Percentiles rank a stretch among this genome's conserved stretches.
Conservation (phyloP, 2,888 invertebrate genomes). For the Allolobophora icterica region DNA sequence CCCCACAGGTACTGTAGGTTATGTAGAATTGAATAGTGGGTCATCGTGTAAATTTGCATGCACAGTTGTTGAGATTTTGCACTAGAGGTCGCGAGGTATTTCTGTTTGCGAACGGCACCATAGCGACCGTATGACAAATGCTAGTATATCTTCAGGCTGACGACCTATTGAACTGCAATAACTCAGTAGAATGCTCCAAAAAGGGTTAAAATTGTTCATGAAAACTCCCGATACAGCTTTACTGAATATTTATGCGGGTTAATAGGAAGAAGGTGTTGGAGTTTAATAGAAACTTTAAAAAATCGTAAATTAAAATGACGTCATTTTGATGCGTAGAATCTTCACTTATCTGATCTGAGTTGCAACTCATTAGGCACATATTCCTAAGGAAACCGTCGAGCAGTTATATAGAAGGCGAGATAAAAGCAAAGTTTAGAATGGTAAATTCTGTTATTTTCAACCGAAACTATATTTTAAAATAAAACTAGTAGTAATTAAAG, state of each 20-base stretch:
- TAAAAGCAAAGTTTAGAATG: constrained; percentile 2
- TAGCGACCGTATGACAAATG: background rate
- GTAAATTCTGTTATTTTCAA: background rate
- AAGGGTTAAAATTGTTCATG: no score
- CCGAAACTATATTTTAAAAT: background rate
- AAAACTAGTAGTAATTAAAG: background rate
- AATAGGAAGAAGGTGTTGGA: no score
- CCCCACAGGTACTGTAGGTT: no score
- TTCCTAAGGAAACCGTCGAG: background rate
- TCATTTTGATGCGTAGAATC: background rate
- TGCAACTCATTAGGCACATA: background rate
- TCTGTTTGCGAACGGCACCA: background rate
- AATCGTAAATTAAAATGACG: background rate
- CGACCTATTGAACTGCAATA: background rate
- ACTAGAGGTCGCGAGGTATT: background rate
- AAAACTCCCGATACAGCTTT: no score
- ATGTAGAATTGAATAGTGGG: no score
- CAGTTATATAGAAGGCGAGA: background rate
- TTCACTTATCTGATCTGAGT: background rate
- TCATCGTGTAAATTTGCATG: background rate
- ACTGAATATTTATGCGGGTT: no score
- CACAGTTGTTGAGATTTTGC: background rate
- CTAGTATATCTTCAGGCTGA: no score
- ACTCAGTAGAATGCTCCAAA: background rate
- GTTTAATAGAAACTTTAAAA: background rate